A percentile compares a stretch with the other conserved stretches of the same genome.
Evolutionary conservation across 2,797 vertebrate species (phyloP).

Genomic region (Chloroceryle amazona): DNA sequence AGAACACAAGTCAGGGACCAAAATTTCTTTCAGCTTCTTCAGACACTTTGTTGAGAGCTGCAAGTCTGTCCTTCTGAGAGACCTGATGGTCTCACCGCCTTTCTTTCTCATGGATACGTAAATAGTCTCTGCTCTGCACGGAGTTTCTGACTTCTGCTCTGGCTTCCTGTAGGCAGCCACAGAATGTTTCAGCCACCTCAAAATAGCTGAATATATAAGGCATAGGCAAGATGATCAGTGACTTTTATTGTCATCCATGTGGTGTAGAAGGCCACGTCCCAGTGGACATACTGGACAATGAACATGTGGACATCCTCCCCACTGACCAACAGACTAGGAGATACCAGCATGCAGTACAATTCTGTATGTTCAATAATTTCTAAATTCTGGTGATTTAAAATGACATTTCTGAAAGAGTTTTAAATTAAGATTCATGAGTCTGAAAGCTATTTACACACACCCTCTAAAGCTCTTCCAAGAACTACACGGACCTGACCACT

Average conservation of each 20-base stretch:
- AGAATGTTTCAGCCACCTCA: not conserved
- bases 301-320: fast-evolving
- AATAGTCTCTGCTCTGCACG: not conserved
- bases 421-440: slow-evolving; percentile 1
- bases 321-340: not conserved
- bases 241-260: not conserved
- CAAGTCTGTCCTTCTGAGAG: not conserved
- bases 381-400: slow-evolving; percentile 1
- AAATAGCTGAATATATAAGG: not conserved
- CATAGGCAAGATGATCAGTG: not conserved
- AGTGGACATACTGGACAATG: fast-evolving
- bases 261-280: not conserved
- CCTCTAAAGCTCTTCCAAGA: slow-evolving; percentile 42
- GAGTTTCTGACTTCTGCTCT: slow-evolving; percentile 9
- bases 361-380: not conserved
- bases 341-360: not conserved
- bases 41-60: not conserved
- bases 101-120: not conserved
- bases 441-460: not conserved
- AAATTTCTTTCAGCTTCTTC: not conserved
- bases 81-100: not conserved
- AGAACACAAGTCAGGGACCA: not conserved
- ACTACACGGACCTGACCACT: not conserved
- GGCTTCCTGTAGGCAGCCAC: not conserved
- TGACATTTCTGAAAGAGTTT: not conserved